Percentiles rank a stretch among this genome's conserved stretches.
These are phyloP conservation scores for Marmota flaviventris DNA, from an alignment of 2,113 vertebrate species.

Conservation along the genomic window DNA sequence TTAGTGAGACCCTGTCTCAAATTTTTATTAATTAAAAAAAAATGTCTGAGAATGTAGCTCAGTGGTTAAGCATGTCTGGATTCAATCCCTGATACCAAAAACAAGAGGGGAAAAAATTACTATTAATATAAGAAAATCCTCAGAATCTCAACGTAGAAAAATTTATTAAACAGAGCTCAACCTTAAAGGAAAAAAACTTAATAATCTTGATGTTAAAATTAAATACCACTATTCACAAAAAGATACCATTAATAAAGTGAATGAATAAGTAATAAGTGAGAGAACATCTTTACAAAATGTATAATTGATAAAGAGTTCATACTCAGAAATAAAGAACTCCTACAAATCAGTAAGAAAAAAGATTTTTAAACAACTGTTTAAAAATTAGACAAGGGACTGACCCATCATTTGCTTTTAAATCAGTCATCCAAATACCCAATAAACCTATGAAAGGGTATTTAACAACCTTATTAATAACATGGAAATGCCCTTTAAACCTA, in stretches of 20 bases:
- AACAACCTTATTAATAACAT: background rate
- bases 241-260: background rate
- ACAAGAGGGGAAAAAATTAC: too few species aligned
- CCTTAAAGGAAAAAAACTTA: background rate
- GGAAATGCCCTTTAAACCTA: background rate
- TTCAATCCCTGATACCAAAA: too few species aligned
- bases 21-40: too few species aligned
- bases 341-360: background rate
- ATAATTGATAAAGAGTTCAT: background rate
- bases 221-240: background rate
- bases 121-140: background rate
- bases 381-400: background rate
- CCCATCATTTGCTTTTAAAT: background rate
- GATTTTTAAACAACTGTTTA: background rate
- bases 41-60: too few species aligned
- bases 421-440: background rate
- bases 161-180: background rate
- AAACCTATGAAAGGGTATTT: background rate
- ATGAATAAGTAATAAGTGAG: background rate
- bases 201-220: background rate
- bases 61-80: too few species aligned
- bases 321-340: background rate
- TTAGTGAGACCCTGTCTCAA: too few species aligned
- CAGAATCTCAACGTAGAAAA: background rate
- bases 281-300: background rate